Percentiles rank a stretch among this genome's conserved stretches.
Evolutionary conservation across 2,113 vertebrate species (phyloP).

Genomic region (Ginglymostoma cirratum): DNA sequence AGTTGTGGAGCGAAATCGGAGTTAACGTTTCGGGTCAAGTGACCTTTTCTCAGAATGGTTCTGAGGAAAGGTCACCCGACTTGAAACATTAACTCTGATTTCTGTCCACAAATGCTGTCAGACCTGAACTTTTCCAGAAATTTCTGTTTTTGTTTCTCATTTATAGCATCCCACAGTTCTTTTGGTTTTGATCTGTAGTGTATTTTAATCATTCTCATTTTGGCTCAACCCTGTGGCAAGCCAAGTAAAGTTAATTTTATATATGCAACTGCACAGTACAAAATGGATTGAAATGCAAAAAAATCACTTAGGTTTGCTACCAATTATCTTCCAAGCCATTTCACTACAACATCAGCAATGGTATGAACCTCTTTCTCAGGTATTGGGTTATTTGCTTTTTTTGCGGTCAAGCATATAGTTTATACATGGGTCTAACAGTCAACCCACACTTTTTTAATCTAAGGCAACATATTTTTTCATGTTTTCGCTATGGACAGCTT

Average conservation of each 20-base stretch:
- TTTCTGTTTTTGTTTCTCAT: too few relatives aligned
- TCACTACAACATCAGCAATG: neutral
- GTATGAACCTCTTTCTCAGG: neutral
- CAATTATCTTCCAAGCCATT: neutral
- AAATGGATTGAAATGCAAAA: too few relatives aligned
- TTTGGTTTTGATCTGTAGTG: neutral
- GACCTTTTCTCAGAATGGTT: too few relatives aligned
- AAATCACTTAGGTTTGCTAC: neutral
- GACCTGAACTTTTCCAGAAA: too few relatives aligned
- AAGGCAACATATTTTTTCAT: neutral
- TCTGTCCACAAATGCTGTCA: too few relatives aligned
- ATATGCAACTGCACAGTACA: too few relatives aligned
- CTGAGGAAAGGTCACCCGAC: too few relatives aligned
- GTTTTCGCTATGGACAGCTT: neutral
- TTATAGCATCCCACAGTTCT: too few relatives aligned
- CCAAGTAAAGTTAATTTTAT: neutral
- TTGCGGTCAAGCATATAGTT: neutral
- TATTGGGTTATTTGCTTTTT: neutral
- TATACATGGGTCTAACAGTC: neutral
- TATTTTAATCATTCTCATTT: neutral
- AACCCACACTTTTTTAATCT: neutral
- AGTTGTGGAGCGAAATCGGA: too few relatives aligned
- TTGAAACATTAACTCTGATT: too few relatives aligned
- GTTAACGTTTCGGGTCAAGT: too few relatives aligned
- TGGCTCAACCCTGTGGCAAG: neutral